These are phyloP conservation scores for Austrofundulus limnaeus DNA, from an alignment of 2,113 vertebrate species.

Conservation along the genomic window DNA sequence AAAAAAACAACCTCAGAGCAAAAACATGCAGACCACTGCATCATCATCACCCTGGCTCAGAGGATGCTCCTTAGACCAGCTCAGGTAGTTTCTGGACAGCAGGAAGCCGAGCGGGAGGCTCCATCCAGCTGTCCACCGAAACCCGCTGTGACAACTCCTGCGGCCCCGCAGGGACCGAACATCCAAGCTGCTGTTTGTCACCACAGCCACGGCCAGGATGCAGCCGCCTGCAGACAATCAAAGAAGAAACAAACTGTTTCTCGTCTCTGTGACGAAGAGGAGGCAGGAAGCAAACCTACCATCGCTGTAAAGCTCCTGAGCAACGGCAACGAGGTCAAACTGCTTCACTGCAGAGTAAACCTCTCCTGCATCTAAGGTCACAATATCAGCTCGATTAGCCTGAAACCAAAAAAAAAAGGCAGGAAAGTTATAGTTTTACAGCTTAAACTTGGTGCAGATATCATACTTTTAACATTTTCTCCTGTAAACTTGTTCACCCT, in stretches of 20 bases:
- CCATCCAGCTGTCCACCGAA: constrained; percentile 89
- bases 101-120: constrained; percentile 88
- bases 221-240: constrained; percentile 82
- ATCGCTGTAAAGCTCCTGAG: constrained; percentile 86
- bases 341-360: constrained; percentile 89
- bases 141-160: constrained; percentile 87
- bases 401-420: constrained; percentile 48
- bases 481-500: too few species aligned
- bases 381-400: constrained; percentile 88
- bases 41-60: constrained; percentile 80
- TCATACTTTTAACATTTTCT: too few species aligned
- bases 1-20: background rate
- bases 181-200: constrained; percentile 77
- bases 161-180: constrained; percentile 78
- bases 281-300: constrained; percentile 68
- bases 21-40: background rate
- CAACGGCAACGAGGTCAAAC: constrained; percentile 82
- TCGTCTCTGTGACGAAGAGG: background rate
- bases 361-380: constrained; percentile 87
- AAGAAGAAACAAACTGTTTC: background rate
- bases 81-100: constrained; percentile 83
- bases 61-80: constrained; percentile 84
- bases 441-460: too few species aligned
- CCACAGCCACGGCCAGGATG: constrained; percentile 85
- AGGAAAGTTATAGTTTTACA: background rate